Evolutionary conservation across 2,888 invertebrate species (phyloP).

Genomic region (Caenorhabditis sp.): DNA sequence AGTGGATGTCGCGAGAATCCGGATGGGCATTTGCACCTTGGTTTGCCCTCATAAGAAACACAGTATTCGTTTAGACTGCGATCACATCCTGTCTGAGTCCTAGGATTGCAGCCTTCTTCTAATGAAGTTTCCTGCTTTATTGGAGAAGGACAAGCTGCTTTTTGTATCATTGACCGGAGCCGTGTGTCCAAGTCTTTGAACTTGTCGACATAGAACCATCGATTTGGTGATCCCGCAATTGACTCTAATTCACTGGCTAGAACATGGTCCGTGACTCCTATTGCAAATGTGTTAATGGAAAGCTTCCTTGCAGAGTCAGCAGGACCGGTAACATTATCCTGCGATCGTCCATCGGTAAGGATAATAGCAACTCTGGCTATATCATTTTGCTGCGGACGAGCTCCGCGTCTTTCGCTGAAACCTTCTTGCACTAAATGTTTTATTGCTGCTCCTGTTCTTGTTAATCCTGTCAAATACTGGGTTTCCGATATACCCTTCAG

Average conservation of each 20-base stretch:
- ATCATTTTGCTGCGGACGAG: slow-evolving; percentile 71
- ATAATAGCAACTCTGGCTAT: slow-evolving; percentile 83
- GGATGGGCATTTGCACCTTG: slow-evolving; percentile 79
- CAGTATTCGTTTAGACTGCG: slow-evolving; percentile 80
- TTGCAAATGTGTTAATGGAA: slow-evolving; percentile 83
- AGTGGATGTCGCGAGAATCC: slow-evolving; percentile 81
- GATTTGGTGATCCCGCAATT: slow-evolving; percentile 81
- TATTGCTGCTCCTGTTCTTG: slow-evolving; percentile 83
- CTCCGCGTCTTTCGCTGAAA: slow-evolving; percentile 81
- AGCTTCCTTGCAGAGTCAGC: slow-evolving; percentile 81
- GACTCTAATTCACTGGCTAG: slow-evolving; percentile 82
- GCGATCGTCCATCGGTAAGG: slow-evolving; percentile 84
- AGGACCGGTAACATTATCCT: slow-evolving; percentile 83
- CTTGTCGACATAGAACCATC: slow-evolving; percentile 83
- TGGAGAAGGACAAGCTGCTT: slow-evolving; percentile 80
- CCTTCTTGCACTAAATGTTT: slow-evolving; percentile 83
- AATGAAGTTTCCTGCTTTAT: slow-evolving; percentile 59
- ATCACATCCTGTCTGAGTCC: slow-evolving; percentile 82
- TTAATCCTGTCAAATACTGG: slow-evolving; percentile 79
- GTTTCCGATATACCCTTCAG: slow-evolving; percentile 69
- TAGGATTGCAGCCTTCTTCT: slow-evolving; percentile 77
- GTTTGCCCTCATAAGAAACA: slow-evolving; percentile 66
- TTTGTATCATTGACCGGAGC: slow-evolving; percentile 82
- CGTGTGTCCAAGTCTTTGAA: slow-evolving; percentile 83
- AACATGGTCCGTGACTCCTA: slow-evolving; percentile 83